These are phyloP conservation scores for Sula dactylatra DNA, from an alignment of 2,113 vertebrate genomes.

Conservation along the genomic window DNA sequence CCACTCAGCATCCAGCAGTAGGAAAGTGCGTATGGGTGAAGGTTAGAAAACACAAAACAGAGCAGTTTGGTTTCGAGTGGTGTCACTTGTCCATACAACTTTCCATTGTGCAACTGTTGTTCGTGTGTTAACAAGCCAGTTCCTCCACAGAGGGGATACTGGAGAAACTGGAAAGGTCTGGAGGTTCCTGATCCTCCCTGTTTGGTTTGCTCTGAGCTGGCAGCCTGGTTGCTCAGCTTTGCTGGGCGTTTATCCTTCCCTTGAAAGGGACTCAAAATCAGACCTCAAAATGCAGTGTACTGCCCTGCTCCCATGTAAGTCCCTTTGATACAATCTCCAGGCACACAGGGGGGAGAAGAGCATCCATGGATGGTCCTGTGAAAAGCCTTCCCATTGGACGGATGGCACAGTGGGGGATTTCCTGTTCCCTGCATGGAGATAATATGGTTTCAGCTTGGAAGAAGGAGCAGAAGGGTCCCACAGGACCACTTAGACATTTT, in stretches of 20 bases:
- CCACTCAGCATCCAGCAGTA: neutral
- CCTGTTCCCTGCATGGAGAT: neutral
- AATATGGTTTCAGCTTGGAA: accelerated
- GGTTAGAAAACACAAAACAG: conserved; percentile 10
- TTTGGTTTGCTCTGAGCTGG: neutral
- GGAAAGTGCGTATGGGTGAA: conserved; percentile 29
- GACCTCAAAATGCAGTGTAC: neutral
- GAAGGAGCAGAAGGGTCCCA: neutral
- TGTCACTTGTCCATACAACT: neutral
- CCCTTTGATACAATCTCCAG: neutral
- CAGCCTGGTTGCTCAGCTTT: neutral
- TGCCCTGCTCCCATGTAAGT: neutral
- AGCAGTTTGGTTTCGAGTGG: neutral
- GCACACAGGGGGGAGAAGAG: accelerated
- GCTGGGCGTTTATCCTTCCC: neutral
- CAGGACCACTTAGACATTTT: neutral
- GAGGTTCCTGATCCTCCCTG: neutral
- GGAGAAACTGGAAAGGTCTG: neutral
- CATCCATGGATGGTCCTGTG: neutral
- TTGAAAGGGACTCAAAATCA: neutral
- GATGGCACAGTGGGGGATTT: neutral
- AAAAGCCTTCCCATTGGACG: neutral
- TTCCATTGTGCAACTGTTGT: neutral
- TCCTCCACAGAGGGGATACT: neutral
- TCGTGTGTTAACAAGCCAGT: neutral